These are phyloP conservation scores for Mactromeris polynyma DNA, from an alignment of 2,888 invertebrate genomes.

Conservation along the genomic window DNA sequence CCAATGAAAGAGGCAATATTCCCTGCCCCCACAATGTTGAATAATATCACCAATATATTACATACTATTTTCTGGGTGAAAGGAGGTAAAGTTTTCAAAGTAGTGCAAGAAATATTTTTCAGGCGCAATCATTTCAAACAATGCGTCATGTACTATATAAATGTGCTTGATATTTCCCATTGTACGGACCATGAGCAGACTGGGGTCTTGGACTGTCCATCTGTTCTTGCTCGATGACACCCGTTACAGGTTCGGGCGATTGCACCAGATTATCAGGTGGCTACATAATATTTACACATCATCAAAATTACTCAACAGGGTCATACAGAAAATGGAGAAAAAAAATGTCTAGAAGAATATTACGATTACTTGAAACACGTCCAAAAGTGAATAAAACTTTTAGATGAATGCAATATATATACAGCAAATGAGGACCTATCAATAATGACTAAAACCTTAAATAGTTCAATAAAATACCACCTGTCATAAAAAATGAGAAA, in stretches of 20 bases:
- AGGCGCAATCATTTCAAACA: not conserved
- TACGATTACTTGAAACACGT: too few species aligned
- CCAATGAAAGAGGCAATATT: too few species aligned
- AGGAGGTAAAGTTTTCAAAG: not conserved
- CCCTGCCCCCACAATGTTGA: too few species aligned
- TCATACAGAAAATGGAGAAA: too few species aligned
- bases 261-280: not conserved
- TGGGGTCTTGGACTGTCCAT: not conserved
- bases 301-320: not conserved
- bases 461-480: too few species aligned
- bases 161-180: not conserved
- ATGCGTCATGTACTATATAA: not conserved
- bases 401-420: too few species aligned
- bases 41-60: too few species aligned
- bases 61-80: not conserved
- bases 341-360: too few species aligned
- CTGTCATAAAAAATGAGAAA: too few species aligned
- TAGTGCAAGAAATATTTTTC: not conserved
- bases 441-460: too few species aligned
- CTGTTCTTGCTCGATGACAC: not conserved
- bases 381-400: too few species aligned
- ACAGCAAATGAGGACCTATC: too few species aligned
- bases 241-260: not conserved
- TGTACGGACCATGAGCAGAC: not conserved
- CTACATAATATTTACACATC: not conserved